Evolutionary conservation across 2,113 vertebrate genomes (phyloP), one percentile per base, ranked within the genome.

Genomic region (Loxodonta africana): DNA sequence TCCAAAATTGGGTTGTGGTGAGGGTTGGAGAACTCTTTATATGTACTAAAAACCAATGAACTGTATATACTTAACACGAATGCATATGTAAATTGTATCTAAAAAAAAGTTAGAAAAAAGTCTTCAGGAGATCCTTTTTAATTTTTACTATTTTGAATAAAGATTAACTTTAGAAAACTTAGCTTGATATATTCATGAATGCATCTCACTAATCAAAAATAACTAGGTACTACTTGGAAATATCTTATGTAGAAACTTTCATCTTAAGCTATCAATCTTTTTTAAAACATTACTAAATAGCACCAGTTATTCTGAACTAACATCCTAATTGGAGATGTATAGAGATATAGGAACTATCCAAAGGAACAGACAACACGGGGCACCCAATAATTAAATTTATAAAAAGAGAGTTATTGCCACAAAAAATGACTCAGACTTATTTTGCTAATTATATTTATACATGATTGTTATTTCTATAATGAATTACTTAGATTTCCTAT

Each of bases 191-290:
- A 76, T 69, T 51, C n/a, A 83, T 63, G 62, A 84, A 67, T 57
- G 11, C 77, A 65, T 63, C 48, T 95, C 51, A 82, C 71, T 84
- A 90, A 53, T 87, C 23, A 90, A 37, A 95, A 91, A 96, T 83
- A 95, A 93, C 95, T 88, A 88, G 21, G 18, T 73, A 91, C 8
- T 46, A 91, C 51, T 81, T 60, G 4, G 37, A 91, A 95, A 90
- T 69, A 15, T n/a, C 93, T 17, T 77, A n/a, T 7, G 3, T 20
- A 94, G 57, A 6, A 76, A 62, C 5, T 88, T 94, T 83, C 12
- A 44, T 80, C 25, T 51, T 91, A 86, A 91, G 10, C 74, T 53
- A 87, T 25, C 11, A 83, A 83, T 78, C n/a, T 2, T 53, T 87
- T 82, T 83, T 30, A 73, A 83, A 88, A 78, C 17, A 48, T 57